Evolutionary conservation across 2,113 vertebrate species (phyloP).

Genomic region (Nicator chloris): DNA sequence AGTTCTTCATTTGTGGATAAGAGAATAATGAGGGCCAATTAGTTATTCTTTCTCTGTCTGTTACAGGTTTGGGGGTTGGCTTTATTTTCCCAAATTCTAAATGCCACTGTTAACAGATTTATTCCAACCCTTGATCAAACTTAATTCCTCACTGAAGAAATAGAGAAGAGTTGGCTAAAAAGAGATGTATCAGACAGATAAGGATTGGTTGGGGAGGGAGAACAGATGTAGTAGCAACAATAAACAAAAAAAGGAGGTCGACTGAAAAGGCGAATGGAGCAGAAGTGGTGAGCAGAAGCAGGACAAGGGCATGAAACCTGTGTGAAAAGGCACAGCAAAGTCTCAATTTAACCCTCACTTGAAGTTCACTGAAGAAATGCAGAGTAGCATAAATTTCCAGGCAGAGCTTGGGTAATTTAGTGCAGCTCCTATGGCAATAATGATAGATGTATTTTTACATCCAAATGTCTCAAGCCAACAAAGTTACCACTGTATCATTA

Average conservation of each 20-base stretch:
- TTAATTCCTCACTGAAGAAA: not conserved
- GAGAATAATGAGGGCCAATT: conserved; percentile 10
- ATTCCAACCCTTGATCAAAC: not conserved
- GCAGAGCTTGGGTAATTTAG: conserved; percentile 49
- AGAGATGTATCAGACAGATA: not conserved
- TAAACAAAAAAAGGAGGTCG: not conserved
- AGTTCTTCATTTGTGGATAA: not conserved
- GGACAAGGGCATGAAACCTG: not conserved
- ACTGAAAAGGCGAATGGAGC: not conserved
- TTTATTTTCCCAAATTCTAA: not conserved
- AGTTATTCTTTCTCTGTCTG: not conserved
- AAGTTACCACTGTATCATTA: conserved; percentile 66
- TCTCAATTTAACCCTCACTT: conserved; percentile 32
- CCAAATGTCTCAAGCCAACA: conserved; percentile 65
- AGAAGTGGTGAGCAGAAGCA: not conserved
- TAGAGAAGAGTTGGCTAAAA: not conserved
- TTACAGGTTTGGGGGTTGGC: not conserved
- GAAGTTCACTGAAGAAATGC: conserved; percentile 50
- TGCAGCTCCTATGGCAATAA: conserved; percentile 59
- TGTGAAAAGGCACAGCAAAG: not conserved
- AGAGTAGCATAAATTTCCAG: conserved; percentile 48
- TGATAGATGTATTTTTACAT: conserved; percentile 67
- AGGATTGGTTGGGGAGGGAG: not conserved
- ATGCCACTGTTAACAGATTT: not conserved
- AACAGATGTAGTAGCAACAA: not conserved